Conservation (phyloP, 2,113 vertebrate species). For the Sinosuthora webbiana region DNA sequence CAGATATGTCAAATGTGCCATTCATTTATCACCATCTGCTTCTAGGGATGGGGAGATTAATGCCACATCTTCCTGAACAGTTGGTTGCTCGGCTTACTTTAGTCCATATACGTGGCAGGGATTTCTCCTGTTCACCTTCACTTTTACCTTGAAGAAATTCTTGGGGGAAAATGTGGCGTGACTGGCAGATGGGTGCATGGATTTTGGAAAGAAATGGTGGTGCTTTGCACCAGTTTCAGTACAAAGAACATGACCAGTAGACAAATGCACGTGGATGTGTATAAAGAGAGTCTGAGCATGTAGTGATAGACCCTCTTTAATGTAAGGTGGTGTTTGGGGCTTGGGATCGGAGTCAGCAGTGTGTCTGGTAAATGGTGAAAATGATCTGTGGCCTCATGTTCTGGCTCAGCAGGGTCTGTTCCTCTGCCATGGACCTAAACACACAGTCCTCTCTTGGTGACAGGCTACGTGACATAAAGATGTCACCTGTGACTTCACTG, state of each 20-base stretch:
- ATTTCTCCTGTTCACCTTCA: not conserved
- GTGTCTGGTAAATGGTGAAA: not conserved
- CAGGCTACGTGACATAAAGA: not conserved
- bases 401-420: not conserved
- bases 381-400: not conserved
- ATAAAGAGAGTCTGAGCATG: not conserved
- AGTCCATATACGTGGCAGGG: not conserved
- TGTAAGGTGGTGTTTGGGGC: not conserved
- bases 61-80: not conserved
- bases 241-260: not conserved
- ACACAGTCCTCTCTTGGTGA: not conserved
- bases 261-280: not conserved
- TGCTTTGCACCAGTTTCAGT: not conserved
- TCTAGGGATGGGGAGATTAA: not conserved
- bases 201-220: not conserved
- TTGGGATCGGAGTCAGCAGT: not conserved
- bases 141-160: not conserved
- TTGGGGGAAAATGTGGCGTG: not conserved
- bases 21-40: slow-evolving; percentile 45
- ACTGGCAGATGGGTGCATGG: not conserved
- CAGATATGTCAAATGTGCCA: slow-evolving; percentile 41
- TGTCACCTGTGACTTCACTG: not conserved
- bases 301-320: not conserved
- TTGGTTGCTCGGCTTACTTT: not conserved
- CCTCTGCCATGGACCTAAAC: not conserved